Conservation (phyloP, 2,797 vertebrate species). For the Eutrigla gurnardus region DNA sequence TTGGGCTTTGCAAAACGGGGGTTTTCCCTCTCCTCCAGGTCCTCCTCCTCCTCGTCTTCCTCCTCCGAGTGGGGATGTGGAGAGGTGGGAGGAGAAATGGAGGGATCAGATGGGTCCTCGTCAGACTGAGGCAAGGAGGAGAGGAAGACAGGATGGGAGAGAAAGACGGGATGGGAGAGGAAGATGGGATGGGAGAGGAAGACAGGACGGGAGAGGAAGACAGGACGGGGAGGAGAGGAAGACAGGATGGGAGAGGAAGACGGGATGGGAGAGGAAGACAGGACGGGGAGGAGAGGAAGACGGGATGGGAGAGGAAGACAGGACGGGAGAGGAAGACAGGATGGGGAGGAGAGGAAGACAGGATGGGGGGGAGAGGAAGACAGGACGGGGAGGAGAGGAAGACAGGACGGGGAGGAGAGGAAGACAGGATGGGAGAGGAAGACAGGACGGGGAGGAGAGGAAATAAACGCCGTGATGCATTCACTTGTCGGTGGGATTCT, state of each 20-base stretch:
- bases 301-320: too few relatives aligned
- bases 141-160: background rate
- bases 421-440: too few relatives aligned
- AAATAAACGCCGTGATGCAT: too few relatives aligned
- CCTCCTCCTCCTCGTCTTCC: conserved; percentile 44
- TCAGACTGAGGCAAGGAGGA: conserved; percentile 44
- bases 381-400: background rate
- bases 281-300: background rate
- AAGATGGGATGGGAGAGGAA: conserved; percentile 3
- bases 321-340: too few relatives aligned
- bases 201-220: background rate
- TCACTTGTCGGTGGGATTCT: too few relatives aligned
- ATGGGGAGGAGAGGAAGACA: too few relatives aligned
- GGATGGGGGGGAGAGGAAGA: too few relatives aligned
- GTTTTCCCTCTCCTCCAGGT: conserved; percentile 79
- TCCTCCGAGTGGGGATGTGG: conserved; percentile 64
- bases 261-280: too few relatives aligned
- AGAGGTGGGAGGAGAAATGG: conserved; percentile 63
- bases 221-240: background rate
- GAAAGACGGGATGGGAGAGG: too few relatives aligned
- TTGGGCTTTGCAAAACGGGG: conserved; percentile 89
- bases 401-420: too few relatives aligned
- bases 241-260: background rate
- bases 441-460: too few relatives aligned
- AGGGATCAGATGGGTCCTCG: conserved; percentile 44